Percentiles rank a stretch among this genome's conserved stretches.
Conservation (phyloP, 2,113 vertebrate species). For the Ondatra zibethicus region DNA sequence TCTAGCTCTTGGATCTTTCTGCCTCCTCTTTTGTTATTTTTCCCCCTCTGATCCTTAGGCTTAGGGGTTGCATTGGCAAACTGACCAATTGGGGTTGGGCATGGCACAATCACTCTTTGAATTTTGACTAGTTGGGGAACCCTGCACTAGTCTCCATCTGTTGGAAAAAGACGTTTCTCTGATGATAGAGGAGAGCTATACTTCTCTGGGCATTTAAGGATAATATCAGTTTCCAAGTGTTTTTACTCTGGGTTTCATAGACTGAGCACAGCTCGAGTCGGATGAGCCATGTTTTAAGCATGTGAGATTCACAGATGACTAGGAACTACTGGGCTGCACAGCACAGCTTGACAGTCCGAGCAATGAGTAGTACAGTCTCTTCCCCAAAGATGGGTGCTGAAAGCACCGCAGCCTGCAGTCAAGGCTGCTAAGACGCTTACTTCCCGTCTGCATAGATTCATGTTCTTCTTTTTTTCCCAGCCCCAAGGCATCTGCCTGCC, state of each 20-base stretch:
- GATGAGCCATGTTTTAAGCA: not conserved
- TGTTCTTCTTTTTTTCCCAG: not conserved
- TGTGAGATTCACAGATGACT: not conserved
- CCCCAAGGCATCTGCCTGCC: conserved; percentile 24
- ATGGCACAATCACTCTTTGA: not conserved
- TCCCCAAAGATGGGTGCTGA: not conserved
- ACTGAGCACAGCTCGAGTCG: not conserved
- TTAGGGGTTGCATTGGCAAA: not conserved
- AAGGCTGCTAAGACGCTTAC: not conserved
- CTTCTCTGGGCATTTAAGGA: not conserved
- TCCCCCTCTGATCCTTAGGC: not conserved
- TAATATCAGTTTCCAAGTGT: not conserved
- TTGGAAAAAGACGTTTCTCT: not conserved
- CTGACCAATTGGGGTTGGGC: not conserved
- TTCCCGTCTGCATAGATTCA: conserved; percentile 23
- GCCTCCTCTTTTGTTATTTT: not conserved
- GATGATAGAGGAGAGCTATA: not conserved
- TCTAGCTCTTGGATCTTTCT: not conserved
- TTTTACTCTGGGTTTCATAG: not conserved
- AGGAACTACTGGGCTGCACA: not conserved
- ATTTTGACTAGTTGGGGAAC: not conserved
- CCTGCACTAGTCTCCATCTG: not conserved
- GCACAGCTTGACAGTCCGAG: not conserved
- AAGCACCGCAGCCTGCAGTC: not conserved
- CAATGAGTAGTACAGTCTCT: not conserved